A percentile compares a stretch with the other conserved stretches of the same genome.
Evolutionary conservation across 2,113 vertebrate genomes (phyloP).

Genomic region (Desmodus rotundus): DNA sequence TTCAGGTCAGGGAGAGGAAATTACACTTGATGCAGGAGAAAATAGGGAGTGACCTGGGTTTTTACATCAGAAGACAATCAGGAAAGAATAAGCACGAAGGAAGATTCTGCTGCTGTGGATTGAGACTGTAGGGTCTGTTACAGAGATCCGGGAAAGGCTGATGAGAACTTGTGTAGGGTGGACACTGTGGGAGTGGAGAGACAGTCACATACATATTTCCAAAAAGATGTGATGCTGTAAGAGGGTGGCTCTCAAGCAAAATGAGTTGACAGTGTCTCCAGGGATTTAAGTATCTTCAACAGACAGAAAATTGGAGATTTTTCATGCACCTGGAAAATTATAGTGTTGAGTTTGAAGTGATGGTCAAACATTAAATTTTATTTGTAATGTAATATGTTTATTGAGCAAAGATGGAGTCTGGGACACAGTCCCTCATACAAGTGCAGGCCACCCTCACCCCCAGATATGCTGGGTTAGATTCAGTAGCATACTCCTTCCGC

Average conservation of each 20-base stretch:
- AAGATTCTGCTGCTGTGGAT: not conserved
- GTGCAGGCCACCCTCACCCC: accelerated
- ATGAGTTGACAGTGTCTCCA: not conserved
- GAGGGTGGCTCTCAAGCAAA: not conserved
- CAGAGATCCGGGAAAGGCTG: not conserved
- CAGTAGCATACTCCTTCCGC: not conserved
- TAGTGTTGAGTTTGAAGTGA: not conserved
- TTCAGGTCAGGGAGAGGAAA: not conserved
- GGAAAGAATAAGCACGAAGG: not conserved
- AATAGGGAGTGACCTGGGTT: not conserved
- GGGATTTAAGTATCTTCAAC: not conserved
- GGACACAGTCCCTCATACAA: accelerated
- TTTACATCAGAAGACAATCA: not conserved
- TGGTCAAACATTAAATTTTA: not conserved
- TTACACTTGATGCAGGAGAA: not conserved
- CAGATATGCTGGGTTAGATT: not conserved
- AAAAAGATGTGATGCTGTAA: not conserved
- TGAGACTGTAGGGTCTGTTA: not conserved
- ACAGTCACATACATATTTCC: not conserved
- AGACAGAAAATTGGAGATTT: not conserved
- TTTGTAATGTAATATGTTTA: not conserved
- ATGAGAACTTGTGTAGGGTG: not conserved
- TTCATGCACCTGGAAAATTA: not conserved
- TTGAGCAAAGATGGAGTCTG: not conserved
- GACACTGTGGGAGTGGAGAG: not conserved